Percentiles rank a stretch among this genome's conserved stretches.
phyloP scores from a whole-genome alignment of 2,888 invertebrate species.

The Eupithecia abbreviata region DNA sequence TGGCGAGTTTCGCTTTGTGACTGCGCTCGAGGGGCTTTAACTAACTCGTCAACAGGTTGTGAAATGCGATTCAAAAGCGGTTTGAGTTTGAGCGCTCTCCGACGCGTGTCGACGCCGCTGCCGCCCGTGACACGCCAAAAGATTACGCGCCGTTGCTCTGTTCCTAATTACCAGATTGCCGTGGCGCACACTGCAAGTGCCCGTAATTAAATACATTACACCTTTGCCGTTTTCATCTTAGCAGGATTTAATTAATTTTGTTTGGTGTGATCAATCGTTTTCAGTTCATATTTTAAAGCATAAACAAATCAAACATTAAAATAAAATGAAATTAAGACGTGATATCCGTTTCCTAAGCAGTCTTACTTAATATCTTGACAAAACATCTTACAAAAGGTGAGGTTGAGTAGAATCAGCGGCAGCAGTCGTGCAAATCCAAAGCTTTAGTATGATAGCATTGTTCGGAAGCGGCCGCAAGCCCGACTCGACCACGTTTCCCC shows the following conservation, averaged over 20 bases:
- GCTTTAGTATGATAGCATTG: constrained; percentile 73
- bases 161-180: constrained; percentile 80
- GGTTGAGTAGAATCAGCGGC: constrained; percentile 45
- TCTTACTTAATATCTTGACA: constrained; percentile 6
- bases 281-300: neutral
- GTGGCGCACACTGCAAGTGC: constrained; percentile 75
- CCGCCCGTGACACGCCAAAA: constrained; percentile 57
- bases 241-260: constrained; percentile 26
- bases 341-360: neutral
- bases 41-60: constrained; percentile 81
- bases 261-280: neutral
- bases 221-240: constrained; percentile 49
- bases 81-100: constrained; percentile 67
- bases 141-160: constrained; percentile 74
- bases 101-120: constrained; percentile 63
- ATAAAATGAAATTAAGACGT: neutral
- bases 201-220: constrained; percentile 79
- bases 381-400: constrained; percentile 45
- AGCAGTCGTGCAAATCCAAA: constrained; percentile 65
- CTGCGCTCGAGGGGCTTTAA: constrained; percentile 67
- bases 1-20: constrained; percentile 62
- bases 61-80: constrained; percentile 75
- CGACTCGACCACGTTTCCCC: constrained; percentile 70
- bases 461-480: constrained; percentile 66
- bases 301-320: neutral